These are phyloP conservation scores for Teleogryllus oceanicus DNA, from an alignment of 2,888 invertebrate species.

Conservation along the genomic window DNA sequence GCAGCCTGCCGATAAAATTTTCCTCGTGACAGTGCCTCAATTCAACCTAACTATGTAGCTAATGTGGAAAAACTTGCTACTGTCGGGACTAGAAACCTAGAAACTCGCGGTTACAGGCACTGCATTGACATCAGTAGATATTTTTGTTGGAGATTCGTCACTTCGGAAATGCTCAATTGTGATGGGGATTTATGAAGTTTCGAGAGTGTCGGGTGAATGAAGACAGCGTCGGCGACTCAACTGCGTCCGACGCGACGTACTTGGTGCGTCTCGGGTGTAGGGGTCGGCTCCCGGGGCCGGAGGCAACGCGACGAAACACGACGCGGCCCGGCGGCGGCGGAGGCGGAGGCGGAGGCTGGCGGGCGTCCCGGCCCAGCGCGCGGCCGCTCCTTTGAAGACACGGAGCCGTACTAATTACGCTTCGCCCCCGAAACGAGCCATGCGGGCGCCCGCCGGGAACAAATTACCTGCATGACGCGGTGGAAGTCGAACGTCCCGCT, in stretches of 20 bases:
- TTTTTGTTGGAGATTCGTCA: too few species aligned
- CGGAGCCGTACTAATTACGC: neutral
- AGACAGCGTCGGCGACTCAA: neutral
- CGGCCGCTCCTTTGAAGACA: neutral
- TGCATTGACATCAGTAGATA: too few species aligned
- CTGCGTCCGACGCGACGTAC: neutral
- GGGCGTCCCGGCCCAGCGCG: neutral
- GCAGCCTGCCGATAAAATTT: too few species aligned
- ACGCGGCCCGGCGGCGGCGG: neutral
- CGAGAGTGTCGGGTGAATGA: too few species aligned
- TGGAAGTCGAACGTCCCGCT: neutral
- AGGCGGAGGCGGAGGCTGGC: neutral
- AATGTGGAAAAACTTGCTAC: too few species aligned
- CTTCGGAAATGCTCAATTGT: too few species aligned
- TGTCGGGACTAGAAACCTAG: too few species aligned
- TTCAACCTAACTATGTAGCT: too few species aligned
- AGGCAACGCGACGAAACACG: too few species aligned
- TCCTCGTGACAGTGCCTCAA: too few species aligned
- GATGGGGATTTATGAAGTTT: too few species aligned
- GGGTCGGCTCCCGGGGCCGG: neutral
- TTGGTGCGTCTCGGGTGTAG: neutral
- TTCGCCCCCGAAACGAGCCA: neutral
- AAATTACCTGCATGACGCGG: conserved; percentile 10
- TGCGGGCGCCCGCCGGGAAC: neutral
- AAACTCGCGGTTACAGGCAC: too few species aligned